Conservation (phyloP, 2,113 vertebrate species). For the Edolisoma coerulescens region DNA sequence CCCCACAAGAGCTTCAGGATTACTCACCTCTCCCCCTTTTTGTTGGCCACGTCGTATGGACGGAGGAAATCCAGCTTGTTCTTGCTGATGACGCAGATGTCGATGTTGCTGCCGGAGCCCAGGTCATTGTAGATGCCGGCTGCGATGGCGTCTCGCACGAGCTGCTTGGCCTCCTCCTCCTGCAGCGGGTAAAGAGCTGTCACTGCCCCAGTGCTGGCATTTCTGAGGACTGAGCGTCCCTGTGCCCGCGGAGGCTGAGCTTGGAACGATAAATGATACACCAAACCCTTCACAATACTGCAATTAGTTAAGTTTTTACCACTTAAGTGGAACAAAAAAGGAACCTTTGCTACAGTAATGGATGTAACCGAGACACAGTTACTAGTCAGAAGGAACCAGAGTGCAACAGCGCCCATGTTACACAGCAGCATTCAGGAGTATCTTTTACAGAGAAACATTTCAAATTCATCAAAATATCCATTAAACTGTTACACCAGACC, state of each 20-base stretch:
- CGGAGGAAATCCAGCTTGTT: conserved; percentile 90
- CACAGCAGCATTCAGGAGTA: background rate
- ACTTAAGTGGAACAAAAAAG: background rate
- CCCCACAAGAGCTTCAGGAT: fast-evolving
- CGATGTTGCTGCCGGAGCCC: conserved; percentile 95
- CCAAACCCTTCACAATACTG: fast-evolving
- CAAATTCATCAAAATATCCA: background rate
- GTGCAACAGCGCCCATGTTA: fast-evolving
- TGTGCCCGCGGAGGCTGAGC: background rate
- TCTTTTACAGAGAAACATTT: background rate
- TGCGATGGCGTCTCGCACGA: conserved; percentile 92
- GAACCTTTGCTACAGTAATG: background rate
- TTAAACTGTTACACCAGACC: background rate
- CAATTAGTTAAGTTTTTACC: fast-evolving
- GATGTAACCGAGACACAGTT: background rate
- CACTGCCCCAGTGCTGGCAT: background rate
- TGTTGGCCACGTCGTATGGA: conserved; percentile 88
- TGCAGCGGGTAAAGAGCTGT: conserved; percentile 10
- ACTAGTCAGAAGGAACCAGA: fast-evolving
- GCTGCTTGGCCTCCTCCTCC: conserved; percentile 90
- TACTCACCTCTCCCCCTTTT: conserved; percentile 89
- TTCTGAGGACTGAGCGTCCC: background rate
- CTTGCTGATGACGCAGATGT: conserved; percentile 93
- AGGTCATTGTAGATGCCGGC: conserved; percentile 95
- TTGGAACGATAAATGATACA: fast-evolving